Evolutionary conservation across 2,888 invertebrate species (phyloP), one percentile per base, ranked within the genome.

Genomic region (Teinopalpus imperialis): DNA sequence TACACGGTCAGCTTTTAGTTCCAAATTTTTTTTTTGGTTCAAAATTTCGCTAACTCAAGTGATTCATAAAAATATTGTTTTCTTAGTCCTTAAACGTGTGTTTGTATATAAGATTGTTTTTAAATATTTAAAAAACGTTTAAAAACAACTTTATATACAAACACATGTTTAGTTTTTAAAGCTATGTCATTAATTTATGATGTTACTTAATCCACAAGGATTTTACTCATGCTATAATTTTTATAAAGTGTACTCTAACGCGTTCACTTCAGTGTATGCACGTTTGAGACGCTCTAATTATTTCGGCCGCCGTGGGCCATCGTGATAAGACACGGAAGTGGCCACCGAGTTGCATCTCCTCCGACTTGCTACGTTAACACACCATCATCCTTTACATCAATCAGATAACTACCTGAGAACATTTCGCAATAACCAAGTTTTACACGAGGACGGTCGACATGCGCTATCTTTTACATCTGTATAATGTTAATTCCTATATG

Each of bases 261-360:
- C 39, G 39, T 29, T 40, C 23, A 32, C 16, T n/a, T n/a, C n/a
- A 16, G 36, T 12, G 10, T 23, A 34, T 45, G 49, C 48, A 45
- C 51, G 55, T 61, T 59, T 61, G 69, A 61, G 65, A 69, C 71
- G 74, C 74, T 74, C 74, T 74, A 69, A 70, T 73, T 65, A 61
- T 27, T 30, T 34, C 43, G 51, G 39, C 50, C 59, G 51, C 52
- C 42, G 31, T 29, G 20, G 34, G 42, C 37, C 31, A 51, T 47
- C 47, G 32, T 56, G 68, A 69, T 69, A 63, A 54, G 53, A 16
- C 58, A 44, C 60, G 67, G 67, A 68, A 66, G 58, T 55, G 48
- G 43, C 52, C 45, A 49, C 35, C 18, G 32, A 23, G 35, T 45
- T 51, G 48, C 53, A 54, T 46, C 49, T 52, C 48, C 36, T 18